phyloP scores from a whole-genome alignment of 2,797 vertebrate species.

The Sardinella longiceps region DNA sequence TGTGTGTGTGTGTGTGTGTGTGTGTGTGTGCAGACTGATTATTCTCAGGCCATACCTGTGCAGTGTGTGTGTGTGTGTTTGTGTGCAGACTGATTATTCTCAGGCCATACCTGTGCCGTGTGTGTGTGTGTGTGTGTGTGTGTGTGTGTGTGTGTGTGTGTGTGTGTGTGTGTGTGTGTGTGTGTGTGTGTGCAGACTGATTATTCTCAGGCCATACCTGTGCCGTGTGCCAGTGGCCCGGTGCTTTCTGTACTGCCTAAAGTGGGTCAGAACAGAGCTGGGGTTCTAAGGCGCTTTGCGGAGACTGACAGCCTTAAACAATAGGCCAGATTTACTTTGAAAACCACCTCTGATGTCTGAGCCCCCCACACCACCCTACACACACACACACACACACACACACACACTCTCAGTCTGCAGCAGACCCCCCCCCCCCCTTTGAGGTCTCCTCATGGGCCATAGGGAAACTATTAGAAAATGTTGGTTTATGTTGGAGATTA shows the following conservation, averaged over 20 bases:
- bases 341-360: conserved; percentile 10
- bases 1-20: background rate
- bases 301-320: background rate
- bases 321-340: background rate
- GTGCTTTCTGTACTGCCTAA: background rate
- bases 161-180: background rate
- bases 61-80: background rate
- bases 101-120: background rate
- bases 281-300: background rate
- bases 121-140: background rate
- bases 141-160: background rate
- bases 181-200: background rate
- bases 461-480: background rate
- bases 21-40: conserved; percentile 10
- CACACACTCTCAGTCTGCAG: background rate
- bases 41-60: background rate
- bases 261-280: background rate
- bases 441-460: background rate
- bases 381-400: background rate
- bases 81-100: conserved; percentile 25
- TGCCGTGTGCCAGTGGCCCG: background rate
- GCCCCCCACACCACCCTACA: background rate
- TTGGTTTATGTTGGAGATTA: background rate
- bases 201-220: conserved; percentile 14
- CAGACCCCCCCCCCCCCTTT: no score